These are phyloP conservation scores for Diachasmimorpha longicaudata DNA, from an alignment of 1,140 invertebrate genomes.

Conservation along the genomic window DNA sequence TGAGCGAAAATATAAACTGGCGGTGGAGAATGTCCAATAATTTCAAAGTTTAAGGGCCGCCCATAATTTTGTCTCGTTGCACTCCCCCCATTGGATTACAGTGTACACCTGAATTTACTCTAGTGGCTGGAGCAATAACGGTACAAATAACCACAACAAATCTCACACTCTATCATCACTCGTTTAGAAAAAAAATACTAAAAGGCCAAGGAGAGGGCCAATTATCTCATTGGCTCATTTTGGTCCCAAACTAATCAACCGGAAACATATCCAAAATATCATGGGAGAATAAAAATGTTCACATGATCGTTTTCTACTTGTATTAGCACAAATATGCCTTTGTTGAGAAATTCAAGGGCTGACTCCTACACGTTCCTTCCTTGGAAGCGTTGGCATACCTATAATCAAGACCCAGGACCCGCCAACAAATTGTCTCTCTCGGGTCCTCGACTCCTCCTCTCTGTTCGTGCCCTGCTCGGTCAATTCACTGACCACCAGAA, in stretches of 20 bases:
- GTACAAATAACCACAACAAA: neutral
- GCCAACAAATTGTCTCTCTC: constrained; percentile 38
- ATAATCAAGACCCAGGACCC: constrained; percentile 19
- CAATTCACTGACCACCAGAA: neutral
- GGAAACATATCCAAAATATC: neutral
- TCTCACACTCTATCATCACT: neutral
- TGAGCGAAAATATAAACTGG: constrained; percentile 27
- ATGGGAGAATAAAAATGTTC: neutral
- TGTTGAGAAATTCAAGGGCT: neutral
- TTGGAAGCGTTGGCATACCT: constrained; percentile 10
- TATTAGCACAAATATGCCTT: neutral
- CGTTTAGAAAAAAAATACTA: neutral
- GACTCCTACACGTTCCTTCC: neutral
- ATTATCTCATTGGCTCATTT: neutral
- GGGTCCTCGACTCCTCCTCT: constrained; percentile 21
- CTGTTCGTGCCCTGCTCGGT: neutral
- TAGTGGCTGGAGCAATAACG: neutral
- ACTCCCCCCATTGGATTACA: neutral
- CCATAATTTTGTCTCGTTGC: constrained; percentile 31
- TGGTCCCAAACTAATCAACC: neutral
- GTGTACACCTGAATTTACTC: neutral
- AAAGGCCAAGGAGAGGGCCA: neutral
- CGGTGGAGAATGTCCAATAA: constrained; percentile 38
- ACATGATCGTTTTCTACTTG: neutral
- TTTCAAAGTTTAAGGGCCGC: constrained; percentile 40